A percentile compares a stretch with the other conserved stretches of the same genome.
Evolutionary conservation across 2,888 invertebrate genomes (phyloP).

Genomic region (Allolobophora icterica): DNA sequence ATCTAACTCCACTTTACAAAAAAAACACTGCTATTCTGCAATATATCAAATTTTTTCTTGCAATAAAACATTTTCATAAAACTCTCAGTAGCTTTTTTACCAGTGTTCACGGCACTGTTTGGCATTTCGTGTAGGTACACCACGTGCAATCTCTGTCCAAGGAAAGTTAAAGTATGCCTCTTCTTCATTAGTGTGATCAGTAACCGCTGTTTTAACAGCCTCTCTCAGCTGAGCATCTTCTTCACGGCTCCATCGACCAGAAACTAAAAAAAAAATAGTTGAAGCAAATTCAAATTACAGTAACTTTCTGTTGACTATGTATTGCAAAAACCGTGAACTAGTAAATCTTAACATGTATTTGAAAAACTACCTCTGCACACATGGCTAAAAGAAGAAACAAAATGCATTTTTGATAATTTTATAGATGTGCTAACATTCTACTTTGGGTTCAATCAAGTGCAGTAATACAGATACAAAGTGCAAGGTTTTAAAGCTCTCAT

Average conservation of each 20-base stretch:
- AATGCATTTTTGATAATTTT: background rate
- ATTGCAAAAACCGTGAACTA: background rate
- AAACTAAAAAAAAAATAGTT: background rate
- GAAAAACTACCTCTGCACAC: background rate
- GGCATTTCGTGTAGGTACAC: constrained; percentile 30
- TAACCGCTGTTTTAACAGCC: background rate
- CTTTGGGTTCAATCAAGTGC: too few species aligned
- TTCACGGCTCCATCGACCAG: background rate
- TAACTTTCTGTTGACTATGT: background rate
- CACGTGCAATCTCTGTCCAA: constrained; percentile 19
- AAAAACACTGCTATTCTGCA: background rate
- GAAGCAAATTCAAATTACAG: background rate
- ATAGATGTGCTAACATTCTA: too few species aligned
- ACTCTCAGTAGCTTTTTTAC: background rate
- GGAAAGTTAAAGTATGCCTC: constrained; percentile 13
- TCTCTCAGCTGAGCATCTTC: constrained; percentile 12
- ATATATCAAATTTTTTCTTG: background rate
- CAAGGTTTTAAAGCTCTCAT: background rate
- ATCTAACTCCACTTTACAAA: background rate
- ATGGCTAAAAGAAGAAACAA: background rate
- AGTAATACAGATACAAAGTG: too few species aligned
- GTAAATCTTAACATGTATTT: background rate
- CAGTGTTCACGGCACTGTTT: constrained; percentile 35
- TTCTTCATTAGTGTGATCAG: background rate
- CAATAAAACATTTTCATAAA: background rate